phyloP scores from a whole-genome alignment of 2,113 vertebrate genomes.

The Lates calcarifer region DNA sequence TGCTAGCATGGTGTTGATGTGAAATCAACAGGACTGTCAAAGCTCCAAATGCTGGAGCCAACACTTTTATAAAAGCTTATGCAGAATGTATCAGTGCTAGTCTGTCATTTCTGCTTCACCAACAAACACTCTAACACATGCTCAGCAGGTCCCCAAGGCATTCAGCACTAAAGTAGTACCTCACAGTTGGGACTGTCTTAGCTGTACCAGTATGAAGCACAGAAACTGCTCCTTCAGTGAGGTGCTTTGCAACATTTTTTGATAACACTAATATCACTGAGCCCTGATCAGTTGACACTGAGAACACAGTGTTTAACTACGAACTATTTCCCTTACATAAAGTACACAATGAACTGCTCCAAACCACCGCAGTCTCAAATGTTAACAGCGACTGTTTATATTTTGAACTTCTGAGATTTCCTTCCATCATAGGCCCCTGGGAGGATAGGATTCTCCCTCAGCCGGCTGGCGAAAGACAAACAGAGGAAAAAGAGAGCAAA shows the following conservation, averaged over 20 bases:
- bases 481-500: constrained; percentile 22
- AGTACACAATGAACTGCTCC: constrained; percentile 9
- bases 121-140: constrained; percentile 31
- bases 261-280: constrained; percentile 31
- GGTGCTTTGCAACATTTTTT: not conserved
- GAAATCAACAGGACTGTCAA: not conserved
- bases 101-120: constrained; percentile 21
- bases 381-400: constrained; percentile 58
- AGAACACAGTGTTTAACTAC: constrained; percentile 18
- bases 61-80: constrained; percentile 10
- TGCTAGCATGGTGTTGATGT: not conserved
- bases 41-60: constrained; percentile 16
- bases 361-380: constrained; percentile 41
- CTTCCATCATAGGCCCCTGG: constrained; percentile 42
- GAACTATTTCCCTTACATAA: constrained; percentile 21
- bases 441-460: constrained; percentile 56
- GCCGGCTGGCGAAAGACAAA: constrained; percentile 40
- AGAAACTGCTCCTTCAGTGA: constrained; percentile 8
- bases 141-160: constrained; percentile 20
- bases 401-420: constrained; percentile 55
- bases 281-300: not conserved
- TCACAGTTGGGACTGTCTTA: constrained; percentile 11
- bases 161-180: constrained; percentile 27
- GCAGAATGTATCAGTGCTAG: not conserved
- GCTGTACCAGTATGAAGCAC: not conserved